A percentile compares a stretch with the other conserved stretches of the same genome.
Conservation (phyloP, 2,888 invertebrate species). For the Brachynemurus nebulosus region DNA sequence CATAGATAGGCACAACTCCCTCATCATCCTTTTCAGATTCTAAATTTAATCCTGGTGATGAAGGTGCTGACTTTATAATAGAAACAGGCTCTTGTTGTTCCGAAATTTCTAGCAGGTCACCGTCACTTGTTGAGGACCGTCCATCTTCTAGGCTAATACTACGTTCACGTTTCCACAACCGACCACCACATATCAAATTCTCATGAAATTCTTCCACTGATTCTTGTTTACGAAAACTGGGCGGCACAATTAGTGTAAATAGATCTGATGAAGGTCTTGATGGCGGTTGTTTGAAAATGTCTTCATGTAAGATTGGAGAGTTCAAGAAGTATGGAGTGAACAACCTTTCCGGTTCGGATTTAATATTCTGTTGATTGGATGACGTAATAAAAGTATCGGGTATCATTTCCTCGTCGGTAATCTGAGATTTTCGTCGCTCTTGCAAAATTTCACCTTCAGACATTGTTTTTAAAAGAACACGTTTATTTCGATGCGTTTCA, state of each 20-base stretch:
- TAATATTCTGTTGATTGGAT: conserved; percentile 47
- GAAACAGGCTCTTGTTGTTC: too few relatives aligned
- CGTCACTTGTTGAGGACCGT: too few relatives aligned
- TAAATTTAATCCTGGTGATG: too few relatives aligned
- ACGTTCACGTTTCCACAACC: conserved; percentile 57
- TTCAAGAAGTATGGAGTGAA: conserved; percentile 35
- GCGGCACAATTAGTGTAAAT: conserved; percentile 6
- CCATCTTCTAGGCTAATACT: too few relatives aligned
- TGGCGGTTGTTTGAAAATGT: conserved; percentile 33
- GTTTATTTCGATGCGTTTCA: conserved; percentile 29
- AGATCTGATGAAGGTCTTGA: conserved; percentile 16
- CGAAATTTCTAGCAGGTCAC: too few relatives aligned
- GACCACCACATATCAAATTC: conserved; percentile 60
- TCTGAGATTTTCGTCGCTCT: conserved; percentile 38
- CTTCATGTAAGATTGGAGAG: conserved; percentile 44
- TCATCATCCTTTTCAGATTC: too few relatives aligned
- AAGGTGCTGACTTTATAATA: too few relatives aligned
- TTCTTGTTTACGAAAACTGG: conserved; percentile 27
- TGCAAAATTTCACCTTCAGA: conserved; percentile 68
- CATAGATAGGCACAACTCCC: too few relatives aligned
- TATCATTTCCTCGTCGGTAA: conserved; percentile 33
- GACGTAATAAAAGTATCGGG: conserved; percentile 40
- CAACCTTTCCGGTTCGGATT: conserved; percentile 22
- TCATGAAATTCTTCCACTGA: conserved; percentile 66
- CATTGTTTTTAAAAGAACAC: conserved; percentile 54